A percentile compares a stretch with the other conserved stretches of the same genome.
Evolutionary conservation across 2,113 vertebrate genomes (phyloP).

Genomic region (Sula dactylatra): DNA sequence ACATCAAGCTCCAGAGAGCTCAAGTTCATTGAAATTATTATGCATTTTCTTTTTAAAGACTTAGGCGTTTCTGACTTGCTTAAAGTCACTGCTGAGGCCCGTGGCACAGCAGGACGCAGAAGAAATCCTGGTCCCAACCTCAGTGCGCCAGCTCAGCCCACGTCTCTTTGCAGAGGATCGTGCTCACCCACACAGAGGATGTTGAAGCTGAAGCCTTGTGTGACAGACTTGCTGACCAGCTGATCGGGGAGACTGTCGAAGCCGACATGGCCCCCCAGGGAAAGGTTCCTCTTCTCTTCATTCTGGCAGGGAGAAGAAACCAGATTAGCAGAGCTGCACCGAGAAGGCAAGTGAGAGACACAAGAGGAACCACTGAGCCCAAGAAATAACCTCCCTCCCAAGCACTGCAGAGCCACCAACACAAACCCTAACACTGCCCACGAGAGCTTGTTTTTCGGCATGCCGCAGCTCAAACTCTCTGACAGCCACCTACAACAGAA

Average conservation of each 20-base stretch:
- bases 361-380: not conserved
- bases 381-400: not conserved
- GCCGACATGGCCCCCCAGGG: conserved; percentile 92
- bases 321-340: not conserved
- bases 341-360: not conserved
- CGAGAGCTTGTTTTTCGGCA: not conserved
- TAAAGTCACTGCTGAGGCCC: not conserved
- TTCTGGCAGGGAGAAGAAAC: conserved; percentile 73
- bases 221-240: conserved; percentile 97
- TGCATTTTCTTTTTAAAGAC: not conserved
- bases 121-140: not conserved
- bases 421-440: not conserved
- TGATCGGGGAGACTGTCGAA: conserved; percentile 98
- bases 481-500: not conserved
- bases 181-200: conserved; percentile 98
- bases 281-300: conserved; percentile 88
- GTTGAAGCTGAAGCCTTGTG: conserved; percentile 98
- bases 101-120: not conserved
- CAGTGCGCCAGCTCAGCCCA: not conserved
- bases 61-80: not conserved
- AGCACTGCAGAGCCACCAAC: not conserved
- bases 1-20: not conserved
- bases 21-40: not conserved
- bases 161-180: not conserved
- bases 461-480: not conserved